Conservation (phyloP, 2,888 invertebrate species). For the Folsomia manolachei region DNA sequence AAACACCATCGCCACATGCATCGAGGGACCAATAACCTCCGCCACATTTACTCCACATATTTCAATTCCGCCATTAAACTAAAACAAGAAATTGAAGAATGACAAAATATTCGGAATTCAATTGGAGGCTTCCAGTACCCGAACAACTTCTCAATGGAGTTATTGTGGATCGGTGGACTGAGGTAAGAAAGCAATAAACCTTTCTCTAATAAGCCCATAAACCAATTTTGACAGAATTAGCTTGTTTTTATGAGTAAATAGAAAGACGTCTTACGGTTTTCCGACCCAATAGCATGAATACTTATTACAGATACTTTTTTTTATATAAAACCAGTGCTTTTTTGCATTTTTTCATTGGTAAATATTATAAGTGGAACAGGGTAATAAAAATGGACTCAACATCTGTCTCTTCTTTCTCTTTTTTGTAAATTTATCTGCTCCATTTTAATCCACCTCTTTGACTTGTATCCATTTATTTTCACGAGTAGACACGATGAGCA, state of each 20-base stretch:
- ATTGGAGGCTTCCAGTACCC: constrained; percentile 95
- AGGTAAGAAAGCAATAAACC: constrained; percentile 58
- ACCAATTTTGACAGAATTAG: neutral
- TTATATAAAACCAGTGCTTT: neutral
- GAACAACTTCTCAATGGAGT: constrained; percentile 79
- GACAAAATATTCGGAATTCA: constrained; percentile 99
- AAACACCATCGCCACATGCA: neutral
- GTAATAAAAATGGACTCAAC: neutral
- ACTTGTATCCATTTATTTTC: neutral
- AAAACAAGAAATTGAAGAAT: constrained; percentile 57
- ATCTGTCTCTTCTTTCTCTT: neutral
- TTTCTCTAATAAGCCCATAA: neutral
- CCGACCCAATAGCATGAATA: no score
- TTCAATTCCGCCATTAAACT: neutral
- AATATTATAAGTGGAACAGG: neutral
- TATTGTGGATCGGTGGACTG: constrained; percentile 95
- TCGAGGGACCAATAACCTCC: constrained; percentile 1
- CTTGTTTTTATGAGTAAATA: no score
- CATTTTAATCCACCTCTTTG: neutral
- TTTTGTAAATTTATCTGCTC: neutral
- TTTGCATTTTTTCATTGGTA: neutral
- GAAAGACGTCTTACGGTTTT: no score
- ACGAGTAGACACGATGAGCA: neutral
- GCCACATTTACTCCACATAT: neutral
- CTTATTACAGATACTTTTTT: no score